phyloP scores from a whole-genome alignment of 2,888 invertebrate genomes.

The Coelopa pilipes region DNA sequence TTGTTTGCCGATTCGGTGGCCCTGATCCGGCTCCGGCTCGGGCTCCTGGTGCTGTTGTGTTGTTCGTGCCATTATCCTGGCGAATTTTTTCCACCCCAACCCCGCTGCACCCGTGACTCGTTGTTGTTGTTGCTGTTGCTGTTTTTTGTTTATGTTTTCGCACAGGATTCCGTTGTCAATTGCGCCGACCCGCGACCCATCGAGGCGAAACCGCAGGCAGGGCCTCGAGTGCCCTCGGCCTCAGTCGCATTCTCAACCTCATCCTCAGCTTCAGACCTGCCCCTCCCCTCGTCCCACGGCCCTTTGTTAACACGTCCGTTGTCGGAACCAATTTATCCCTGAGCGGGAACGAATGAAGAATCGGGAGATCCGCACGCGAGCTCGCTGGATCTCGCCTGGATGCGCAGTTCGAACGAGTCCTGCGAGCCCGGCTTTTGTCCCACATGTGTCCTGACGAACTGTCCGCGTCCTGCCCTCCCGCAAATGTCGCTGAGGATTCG shows the following conservation, averaged over 20 bases:
- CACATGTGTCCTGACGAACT: neutral
- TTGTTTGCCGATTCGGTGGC: neutral
- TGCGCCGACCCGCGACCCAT: constrained; percentile 18
- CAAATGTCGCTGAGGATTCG: constrained; percentile 57
- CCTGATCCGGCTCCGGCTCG: neutral
- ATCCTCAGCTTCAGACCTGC: too few species aligned
- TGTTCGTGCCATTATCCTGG: constrained; percentile 7
- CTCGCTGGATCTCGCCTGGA: constrained; percentile 18
- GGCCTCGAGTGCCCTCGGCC: neutral
- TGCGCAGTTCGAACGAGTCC: constrained; percentile 8
- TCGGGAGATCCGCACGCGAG: constrained; percentile 22
- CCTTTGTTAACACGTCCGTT: constrained; percentile 25
- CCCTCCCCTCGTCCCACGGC: too few species aligned
- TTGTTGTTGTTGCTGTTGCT: neutral
- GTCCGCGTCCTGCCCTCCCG: constrained; percentile 44
- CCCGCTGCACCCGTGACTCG: neutral
- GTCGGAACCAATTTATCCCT: neutral
- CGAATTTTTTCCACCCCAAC: constrained; percentile 10
- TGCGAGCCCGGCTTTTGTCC: neutral
- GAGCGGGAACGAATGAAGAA: constrained; percentile 15
- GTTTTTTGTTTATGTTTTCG: constrained; percentile 23
- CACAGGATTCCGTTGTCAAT: constrained; percentile 22
- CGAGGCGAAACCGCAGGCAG: constrained; percentile 21
- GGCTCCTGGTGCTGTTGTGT: neutral
- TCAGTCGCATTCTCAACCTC: too few species aligned